Evolutionary conservation across 2,113 vertebrate genomes (phyloP), one percentile per base, ranked within the genome.

Genomic region (Illadopsis cleaveri): DNA sequence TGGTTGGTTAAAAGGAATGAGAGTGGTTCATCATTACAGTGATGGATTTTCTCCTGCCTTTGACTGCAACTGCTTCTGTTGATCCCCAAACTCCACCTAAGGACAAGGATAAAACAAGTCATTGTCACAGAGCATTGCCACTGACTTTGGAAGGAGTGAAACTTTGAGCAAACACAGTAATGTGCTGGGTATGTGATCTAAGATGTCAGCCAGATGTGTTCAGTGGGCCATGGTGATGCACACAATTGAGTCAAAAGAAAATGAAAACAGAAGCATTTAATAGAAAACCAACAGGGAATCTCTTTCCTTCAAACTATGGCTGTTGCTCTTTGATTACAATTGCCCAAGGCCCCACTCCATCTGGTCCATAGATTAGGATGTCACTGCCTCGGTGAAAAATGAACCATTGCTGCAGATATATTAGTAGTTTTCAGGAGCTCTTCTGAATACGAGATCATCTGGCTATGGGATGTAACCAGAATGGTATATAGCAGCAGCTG

Each of bases 261-360:
- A 96, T 78, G 79, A 90, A 97, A 96, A 93, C 11, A 82, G 82
- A 96, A 91, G 68, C 75, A 77, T 94, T 95, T 96, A 97, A 90
- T 91, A 86, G 92, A 82, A 96, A 95, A 86, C 76, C 93, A 92
- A 92, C 76, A 86, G 96, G 92, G 96, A 95, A 86, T 92, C 79
- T 81, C 78, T 72, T 89, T 66, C 56, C 78, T 96, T 80, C 79
- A 82, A 80, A 92, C 69, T 75, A 66, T 86, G 82, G 75, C 85
- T 94, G 85, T 71, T 96, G 85, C 94, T 93, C 88, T 96, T 96
- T 96, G 94, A 95, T 96, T 96, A 96, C 94, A 94, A 94, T 83
- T 96, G 96, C 93, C 88, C 85, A 93, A 86, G 96, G 96, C 87
- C 48, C 80, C 85, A 78, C 61, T 86, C 96, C 96, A 97, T 96